Evolutionary conservation across 1,140 invertebrate species (phyloP).

Genomic region (Cheumatopsyche charites): DNA sequence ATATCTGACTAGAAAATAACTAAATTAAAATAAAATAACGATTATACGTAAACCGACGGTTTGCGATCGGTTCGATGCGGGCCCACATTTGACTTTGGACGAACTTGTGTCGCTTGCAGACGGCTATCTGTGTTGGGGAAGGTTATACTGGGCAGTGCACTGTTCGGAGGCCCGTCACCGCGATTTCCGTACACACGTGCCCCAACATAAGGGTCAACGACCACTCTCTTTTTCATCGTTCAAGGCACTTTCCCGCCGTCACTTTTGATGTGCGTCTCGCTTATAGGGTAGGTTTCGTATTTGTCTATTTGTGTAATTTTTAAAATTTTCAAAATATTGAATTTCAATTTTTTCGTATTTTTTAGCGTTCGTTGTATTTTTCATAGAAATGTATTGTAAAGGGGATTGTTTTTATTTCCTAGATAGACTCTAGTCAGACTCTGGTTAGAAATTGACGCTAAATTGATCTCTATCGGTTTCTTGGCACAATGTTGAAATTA

Average conservation of each 20-base stretch:
- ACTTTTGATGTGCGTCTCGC: slow-evolving; percentile 31
- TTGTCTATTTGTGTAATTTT: too few relatives aligned
- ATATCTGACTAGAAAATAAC: too few relatives aligned
- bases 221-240: slow-evolving; percentile 50
- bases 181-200: slow-evolving; percentile 42
- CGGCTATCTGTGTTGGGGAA: slow-evolving; percentile 49
- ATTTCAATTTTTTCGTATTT: too few relatives aligned
- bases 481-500: too few relatives aligned
- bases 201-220: slow-evolving; percentile 41
- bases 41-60: background rate
- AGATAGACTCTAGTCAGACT: too few relatives aligned
- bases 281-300: too few relatives aligned
- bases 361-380: too few relatives aligned
- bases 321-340: too few relatives aligned
- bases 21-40: background rate
- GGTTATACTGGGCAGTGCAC: slow-evolving; percentile 46
- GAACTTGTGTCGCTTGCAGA: slow-evolving; percentile 47
- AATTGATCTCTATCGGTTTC: too few relatives aligned
- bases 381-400: too few relatives aligned
- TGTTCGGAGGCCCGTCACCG: slow-evolving; percentile 37
- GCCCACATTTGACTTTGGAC: slow-evolving; percentile 45
- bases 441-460: too few relatives aligned
- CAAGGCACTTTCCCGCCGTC: slow-evolving; percentile 24
- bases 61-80: background rate
- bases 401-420: too few relatives aligned